phyloP scores from a whole-genome alignment of 1,140 invertebrate species.

The Anastrepha obliqua region DNA sequence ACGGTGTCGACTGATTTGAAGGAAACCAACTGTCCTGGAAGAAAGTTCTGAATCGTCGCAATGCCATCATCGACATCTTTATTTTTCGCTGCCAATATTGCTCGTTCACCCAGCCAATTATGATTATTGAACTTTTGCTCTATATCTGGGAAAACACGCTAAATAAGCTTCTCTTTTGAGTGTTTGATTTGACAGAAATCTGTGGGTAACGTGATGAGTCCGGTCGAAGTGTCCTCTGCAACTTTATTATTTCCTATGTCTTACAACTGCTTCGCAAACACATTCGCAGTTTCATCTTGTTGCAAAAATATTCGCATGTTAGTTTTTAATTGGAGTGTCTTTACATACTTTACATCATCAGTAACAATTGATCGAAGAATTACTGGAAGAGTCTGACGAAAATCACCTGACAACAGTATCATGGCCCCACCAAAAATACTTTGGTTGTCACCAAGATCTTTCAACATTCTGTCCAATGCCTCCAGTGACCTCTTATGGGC shows the following conservation, averaged over 20 bases:
- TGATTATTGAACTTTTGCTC: not conserved
- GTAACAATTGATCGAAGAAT: not conserved
- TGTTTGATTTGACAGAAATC: not conserved
- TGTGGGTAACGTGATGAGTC: not conserved
- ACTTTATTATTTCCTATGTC: too few relatives aligned
- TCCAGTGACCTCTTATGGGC: too few relatives aligned
- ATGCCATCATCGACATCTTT: too few relatives aligned
- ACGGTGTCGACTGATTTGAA: not conserved
- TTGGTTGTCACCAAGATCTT: slow-evolving; percentile 15
- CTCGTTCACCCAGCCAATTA: too few relatives aligned
- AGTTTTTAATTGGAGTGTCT: slow-evolving; percentile 66
- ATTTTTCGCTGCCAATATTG: too few relatives aligned
- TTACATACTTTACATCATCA: slow-evolving; percentile 61
- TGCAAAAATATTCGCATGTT: slow-evolving; percentile 61
- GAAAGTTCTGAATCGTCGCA: not conserved
- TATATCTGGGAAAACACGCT: not conserved
- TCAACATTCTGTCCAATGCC: not conserved
- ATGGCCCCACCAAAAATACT: not conserved
- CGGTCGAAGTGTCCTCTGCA: too few relatives aligned
- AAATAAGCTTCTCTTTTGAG: not conserved
- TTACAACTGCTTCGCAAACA: too few relatives aligned
- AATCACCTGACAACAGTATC: slow-evolving; percentile 8
- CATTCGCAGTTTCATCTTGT: slow-evolving; percentile 44
- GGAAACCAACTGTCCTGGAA: not conserved
- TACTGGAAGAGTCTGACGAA: slow-evolving; percentile 2